Percentiles rank a stretch among this genome's conserved stretches.
Conservation (phyloP, 1,140 invertebrate genomes). For the Drosophila hydei region DNA sequence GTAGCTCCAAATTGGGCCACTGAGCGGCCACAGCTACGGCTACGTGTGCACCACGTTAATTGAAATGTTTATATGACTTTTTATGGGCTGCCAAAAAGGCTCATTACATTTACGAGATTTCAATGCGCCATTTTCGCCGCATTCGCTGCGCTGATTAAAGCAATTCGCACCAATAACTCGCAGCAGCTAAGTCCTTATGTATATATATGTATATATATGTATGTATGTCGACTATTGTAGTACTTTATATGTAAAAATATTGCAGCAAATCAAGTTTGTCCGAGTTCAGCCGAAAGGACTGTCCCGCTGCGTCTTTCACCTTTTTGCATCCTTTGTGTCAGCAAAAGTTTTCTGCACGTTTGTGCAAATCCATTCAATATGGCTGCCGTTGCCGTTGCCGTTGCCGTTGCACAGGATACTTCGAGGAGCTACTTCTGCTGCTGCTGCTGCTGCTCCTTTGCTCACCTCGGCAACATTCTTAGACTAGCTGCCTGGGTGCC, state of each 20-base stretch:
- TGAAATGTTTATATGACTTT: slow-evolving; percentile 82
- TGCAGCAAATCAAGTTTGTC: slow-evolving; percentile 68
- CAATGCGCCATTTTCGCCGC: slow-evolving; percentile 50
- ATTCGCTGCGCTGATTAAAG: slow-evolving; percentile 65
- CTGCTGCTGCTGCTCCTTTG: slow-evolving; percentile 24
- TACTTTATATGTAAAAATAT: slow-evolving; percentile 66
- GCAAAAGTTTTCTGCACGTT: slow-evolving; percentile 81
- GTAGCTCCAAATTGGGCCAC: slow-evolving; percentile 36
- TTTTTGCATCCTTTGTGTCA: slow-evolving; percentile 80
- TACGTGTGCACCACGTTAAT: slow-evolving; percentile 72
- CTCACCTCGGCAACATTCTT: slow-evolving; percentile 72
- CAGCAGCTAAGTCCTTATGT: too few species aligned
- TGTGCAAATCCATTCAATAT: slow-evolving; percentile 82
- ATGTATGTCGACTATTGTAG: not conserved
- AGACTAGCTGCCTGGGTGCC: slow-evolving; percentile 41
- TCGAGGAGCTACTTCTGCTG: slow-evolving; percentile 3
- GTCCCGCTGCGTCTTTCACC: slow-evolving; percentile 66
- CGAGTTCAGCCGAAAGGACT: slow-evolving; percentile 51
- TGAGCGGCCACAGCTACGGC: not conserved
- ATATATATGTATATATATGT: not conserved
- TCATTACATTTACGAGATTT: slow-evolving; percentile 75
- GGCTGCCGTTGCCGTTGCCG: slow-evolving; percentile 67
- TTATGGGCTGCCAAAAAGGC: slow-evolving; percentile 78
- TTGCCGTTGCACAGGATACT: slow-evolving; percentile 44
- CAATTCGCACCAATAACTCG: slow-evolving; percentile 60